These are phyloP conservation scores for Netelia melanura DNA, from an alignment of 2,888 invertebrate genomes.

Conservation along the genomic window DNA sequence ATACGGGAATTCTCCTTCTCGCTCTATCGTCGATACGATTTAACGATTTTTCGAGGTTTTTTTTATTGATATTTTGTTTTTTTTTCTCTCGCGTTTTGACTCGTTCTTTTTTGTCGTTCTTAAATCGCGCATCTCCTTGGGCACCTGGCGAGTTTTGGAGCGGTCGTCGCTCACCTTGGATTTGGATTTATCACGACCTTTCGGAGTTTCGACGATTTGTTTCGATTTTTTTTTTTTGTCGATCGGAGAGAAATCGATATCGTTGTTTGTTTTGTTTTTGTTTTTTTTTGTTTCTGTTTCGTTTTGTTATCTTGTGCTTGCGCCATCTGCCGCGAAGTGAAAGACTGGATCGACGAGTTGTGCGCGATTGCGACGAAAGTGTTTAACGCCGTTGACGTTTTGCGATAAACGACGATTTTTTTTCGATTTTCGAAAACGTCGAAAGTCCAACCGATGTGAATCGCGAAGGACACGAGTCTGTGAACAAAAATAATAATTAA, in stretches of 20 bases:
- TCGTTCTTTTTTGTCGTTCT: background rate
- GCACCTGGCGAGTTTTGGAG: background rate
- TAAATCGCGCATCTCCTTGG: background rate
- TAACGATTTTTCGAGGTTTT: background rate
- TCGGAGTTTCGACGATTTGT: slow-evolving; percentile 2
- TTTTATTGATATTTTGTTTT: background rate
- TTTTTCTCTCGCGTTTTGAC: background rate
- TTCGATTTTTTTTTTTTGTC: slow-evolving; percentile 7
- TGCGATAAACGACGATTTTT: too few relatives aligned
- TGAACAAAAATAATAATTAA: too few relatives aligned
- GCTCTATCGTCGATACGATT: background rate
- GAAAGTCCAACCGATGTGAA: too few relatives aligned
- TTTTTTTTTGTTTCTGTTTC: background rate
- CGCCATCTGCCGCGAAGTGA: too few relatives aligned
- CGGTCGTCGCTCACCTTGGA: background rate
- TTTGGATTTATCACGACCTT: background rate
- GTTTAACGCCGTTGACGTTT: too few relatives aligned
- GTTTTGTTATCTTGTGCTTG: background rate
- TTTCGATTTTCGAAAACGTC: too few relatives aligned
- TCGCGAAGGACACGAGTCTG: too few relatives aligned
- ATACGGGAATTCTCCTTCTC: background rate
- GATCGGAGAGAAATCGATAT: background rate
- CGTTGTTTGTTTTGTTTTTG: background rate
- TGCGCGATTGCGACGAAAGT: too few relatives aligned
- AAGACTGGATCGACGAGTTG: too few relatives aligned